Conservation (phyloP, 2,888 invertebrate genomes). For the Aphelenchoides bicaudatus region DNA sequence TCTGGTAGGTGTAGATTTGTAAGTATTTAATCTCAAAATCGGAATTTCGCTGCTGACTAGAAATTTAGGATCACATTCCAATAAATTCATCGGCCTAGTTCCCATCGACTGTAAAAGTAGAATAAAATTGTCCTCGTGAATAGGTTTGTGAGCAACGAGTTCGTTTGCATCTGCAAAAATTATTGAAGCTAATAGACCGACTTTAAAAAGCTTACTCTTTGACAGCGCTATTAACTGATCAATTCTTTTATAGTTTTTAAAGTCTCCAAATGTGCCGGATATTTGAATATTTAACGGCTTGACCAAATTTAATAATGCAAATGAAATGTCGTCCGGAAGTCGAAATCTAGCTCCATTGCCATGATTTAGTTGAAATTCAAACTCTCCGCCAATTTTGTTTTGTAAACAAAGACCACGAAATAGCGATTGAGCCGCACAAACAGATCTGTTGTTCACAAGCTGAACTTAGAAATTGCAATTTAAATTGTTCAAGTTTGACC, state of each 20-base stretch:
- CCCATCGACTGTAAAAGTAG: slow-evolving; percentile 1
- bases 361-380: not conserved
- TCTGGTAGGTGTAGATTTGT: slow-evolving; percentile 4
- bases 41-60: not conserved
- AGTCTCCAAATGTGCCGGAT: slow-evolving; percentile 1
- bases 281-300: not conserved
- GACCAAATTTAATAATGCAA: not conserved
- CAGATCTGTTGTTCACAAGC: not conserved
- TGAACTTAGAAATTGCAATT: not conserved
- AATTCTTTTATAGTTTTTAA: not conserved
- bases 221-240: not conserved
- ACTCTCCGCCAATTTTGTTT: slow-evolving; percentile 6
- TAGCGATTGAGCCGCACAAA: not conserved
- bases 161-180: slow-evolving; percentile 1
- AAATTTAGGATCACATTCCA: slow-evolving; percentile 14
- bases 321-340: not conserved
- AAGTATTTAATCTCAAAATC: not conserved
- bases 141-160: slow-evolving; percentile 8
- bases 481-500: not conserved
- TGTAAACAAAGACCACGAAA: not conserved
- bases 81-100: not conserved
- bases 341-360: not conserved
- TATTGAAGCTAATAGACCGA: not conserved
- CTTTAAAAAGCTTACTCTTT: not conserved
- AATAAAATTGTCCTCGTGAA: slow-evolving; percentile 11